These are phyloP conservation scores for Dissostichus mawsoni DNA, from an alignment of 2,113 vertebrate species.

Conservation along the genomic window DNA sequence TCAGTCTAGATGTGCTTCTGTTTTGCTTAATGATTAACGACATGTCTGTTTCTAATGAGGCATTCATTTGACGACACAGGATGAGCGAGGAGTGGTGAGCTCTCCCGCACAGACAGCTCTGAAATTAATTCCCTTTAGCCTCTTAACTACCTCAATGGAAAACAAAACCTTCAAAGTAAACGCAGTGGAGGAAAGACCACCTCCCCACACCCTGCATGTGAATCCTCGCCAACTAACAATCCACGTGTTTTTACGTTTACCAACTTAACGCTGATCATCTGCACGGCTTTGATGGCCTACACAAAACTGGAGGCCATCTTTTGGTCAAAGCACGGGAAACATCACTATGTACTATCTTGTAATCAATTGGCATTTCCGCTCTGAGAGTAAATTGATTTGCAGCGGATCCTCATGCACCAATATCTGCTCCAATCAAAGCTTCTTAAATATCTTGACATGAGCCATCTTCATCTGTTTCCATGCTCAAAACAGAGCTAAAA, in stretches of 20 bases:
- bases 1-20: slow-evolving; percentile 24
- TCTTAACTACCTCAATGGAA: slow-evolving; percentile 40
- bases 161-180: slow-evolving; percentile 61
- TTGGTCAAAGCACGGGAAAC: slow-evolving; percentile 48
- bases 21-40: slow-evolving; percentile 45
- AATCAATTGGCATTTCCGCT: neutral
- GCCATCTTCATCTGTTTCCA: slow-evolving; percentile 8
- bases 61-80: slow-evolving; percentile 39
- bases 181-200: slow-evolving; percentile 64
- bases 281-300: slow-evolving; percentile 24
- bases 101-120: slow-evolving; percentile 66
- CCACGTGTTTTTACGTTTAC: slow-evolving; percentile 73
- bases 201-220: slow-evolving; percentile 34
- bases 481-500: neutral
- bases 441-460: neutral
- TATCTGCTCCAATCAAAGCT: slow-evolving; percentile 18
- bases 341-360: neutral
- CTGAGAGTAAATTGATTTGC: slow-evolving; percentile 14
- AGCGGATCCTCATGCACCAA: neutral
- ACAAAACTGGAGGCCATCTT: slow-evolving; percentile 37
- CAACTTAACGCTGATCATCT: slow-evolving; percentile 60
- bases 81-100: slow-evolving; percentile 42
- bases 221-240: slow-evolving; percentile 30
- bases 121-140: slow-evolving; percentile 61
- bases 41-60: slow-evolving; percentile 64